Base-by-base conservation (phyloP, 2,888 invertebrate genomes). In the Hypomecis punctinalis region DNA sequence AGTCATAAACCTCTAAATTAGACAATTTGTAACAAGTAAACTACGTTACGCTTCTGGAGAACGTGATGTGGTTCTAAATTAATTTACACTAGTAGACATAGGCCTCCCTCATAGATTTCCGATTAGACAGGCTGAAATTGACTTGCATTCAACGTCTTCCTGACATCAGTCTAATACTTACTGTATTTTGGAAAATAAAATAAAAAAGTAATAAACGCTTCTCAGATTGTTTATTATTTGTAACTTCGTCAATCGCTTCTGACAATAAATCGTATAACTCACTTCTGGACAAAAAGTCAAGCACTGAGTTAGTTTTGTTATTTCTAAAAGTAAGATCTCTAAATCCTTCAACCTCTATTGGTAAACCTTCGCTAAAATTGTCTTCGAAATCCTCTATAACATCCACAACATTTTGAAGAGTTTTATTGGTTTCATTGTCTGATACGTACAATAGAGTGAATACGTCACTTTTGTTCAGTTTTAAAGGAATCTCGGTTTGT, bases 381-480 rank as follows among this genome's bases (percentile, higher is more conserved):
- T 70, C 68, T 11, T 66, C 67, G n/a, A 70, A 63, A 42, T 72
- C 68, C 11, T 68, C 62, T 9, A 67, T 52, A 5, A 6, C 33
- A 11, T 67, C 67, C 11, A 43, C 46, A 33, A 58, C 53, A 61
- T 68, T 53, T 70, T 81, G 33, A 5, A 64, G 11, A 37, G 42
- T 56, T 0, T 6, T 13, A 23, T 60, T 63, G 10, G 3, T 10
- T 9, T 84, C 79, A 55, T 61, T 70, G 49, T 82, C 81, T n/a
- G 82, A 78, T 10, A 82, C 55, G 65, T 83, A 83, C 1, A 83
- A 66, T 11, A 81, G 60, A 13, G 78, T 81, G 36, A 83, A 46
- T 37, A 80, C 62, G 9, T 72, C 52, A 10, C 40, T 39, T 42
- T 3, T 33, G 6, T 33, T 10, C 33, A 3, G 0, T 10, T 23